phyloP scores from a whole-genome alignment of 2,113 vertebrate genomes.

The Pleuronectes platessa region DNA sequence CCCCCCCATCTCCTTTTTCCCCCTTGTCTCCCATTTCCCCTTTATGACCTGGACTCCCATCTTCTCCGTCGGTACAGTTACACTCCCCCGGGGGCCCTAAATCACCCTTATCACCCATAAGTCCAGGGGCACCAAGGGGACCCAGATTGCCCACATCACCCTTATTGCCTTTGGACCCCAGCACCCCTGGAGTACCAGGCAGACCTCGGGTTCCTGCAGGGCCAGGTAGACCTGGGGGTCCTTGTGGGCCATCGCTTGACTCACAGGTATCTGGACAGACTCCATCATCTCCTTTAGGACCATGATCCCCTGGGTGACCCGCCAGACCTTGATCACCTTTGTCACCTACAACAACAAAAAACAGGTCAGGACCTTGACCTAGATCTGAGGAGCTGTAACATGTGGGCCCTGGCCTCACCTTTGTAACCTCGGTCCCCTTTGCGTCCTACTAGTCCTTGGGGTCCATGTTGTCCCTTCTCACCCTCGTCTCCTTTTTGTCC shows the following conservation, averaged over 20 bases:
- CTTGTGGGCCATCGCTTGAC: slow-evolving; percentile 44
- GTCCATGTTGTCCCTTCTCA: slow-evolving; percentile 64
- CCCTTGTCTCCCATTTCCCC: slow-evolving; percentile 62
- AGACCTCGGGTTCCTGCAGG: slow-evolving; percentile 63
- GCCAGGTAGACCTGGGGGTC: slow-evolving; percentile 68
- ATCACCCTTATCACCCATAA: slow-evolving; percentile 69
- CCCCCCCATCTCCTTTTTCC: slow-evolving; percentile 49
- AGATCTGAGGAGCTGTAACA: neutral
- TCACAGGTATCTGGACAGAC: slow-evolving; percentile 71
- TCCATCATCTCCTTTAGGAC: slow-evolving; percentile 65
- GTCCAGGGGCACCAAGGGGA: slow-evolving; percentile 51
- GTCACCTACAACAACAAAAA: slow-evolving; percentile 63
- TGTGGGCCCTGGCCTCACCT: slow-evolving; percentile 58
- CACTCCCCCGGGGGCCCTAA: slow-evolving; percentile 68
- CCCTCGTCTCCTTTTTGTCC: slow-evolving; percentile 79
- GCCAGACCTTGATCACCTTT: slow-evolving; percentile 71
- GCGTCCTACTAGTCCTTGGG: slow-evolving; percentile 51
- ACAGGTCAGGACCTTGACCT: neutral
- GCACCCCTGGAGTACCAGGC: slow-evolving; percentile 46
- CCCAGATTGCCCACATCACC: slow-evolving; percentile 71
- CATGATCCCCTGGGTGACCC: slow-evolving; percentile 58
- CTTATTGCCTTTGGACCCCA: slow-evolving; percentile 58
- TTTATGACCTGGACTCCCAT: slow-evolving; percentile 55
- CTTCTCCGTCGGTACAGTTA: slow-evolving; percentile 65
- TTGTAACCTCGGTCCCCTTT: slow-evolving; percentile 71